phyloP scores from a whole-genome alignment of 2,888 invertebrate genomes.

The Hedychridium roseum region DNA sequence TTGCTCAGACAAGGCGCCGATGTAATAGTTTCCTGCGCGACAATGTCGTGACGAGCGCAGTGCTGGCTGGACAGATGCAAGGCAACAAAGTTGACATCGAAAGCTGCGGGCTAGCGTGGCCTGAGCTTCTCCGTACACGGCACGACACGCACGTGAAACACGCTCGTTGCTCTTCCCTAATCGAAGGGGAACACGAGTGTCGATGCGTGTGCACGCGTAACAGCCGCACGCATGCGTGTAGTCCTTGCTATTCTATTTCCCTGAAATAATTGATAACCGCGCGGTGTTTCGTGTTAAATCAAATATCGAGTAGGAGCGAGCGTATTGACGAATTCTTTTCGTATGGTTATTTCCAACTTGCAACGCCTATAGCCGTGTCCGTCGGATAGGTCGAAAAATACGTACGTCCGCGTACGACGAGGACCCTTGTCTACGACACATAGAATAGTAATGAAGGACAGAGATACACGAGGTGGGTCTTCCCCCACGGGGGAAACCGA shows the following conservation, averaged over 20 bases:
- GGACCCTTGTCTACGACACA: constrained; percentile 30
- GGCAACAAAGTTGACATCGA: constrained; percentile 51
- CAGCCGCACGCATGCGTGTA: constrained; percentile 13
- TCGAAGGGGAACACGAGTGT: constrained; percentile 14
- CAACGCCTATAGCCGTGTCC: too few relatives aligned
- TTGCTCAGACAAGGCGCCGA: too few relatives aligned
- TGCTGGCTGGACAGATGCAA: constrained; percentile 47
- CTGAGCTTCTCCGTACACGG: constrained; percentile 26
- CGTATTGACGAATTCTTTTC: too few relatives aligned
- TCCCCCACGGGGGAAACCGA: constrained; percentile 35
- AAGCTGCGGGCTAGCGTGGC: constrained; percentile 49
- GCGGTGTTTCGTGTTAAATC: too few relatives aligned
- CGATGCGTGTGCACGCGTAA: constrained; percentile 14
- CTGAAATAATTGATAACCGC: too few relatives aligned
- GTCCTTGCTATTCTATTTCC: constrained; percentile 1
- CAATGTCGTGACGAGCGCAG: constrained; percentile 46
- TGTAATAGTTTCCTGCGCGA: constrained; percentile 8
- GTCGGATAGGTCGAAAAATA: too few relatives aligned
- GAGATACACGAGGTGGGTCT: constrained; percentile 49
- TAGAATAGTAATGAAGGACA: constrained; percentile 54
- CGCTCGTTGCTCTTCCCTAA: constrained; percentile 15
- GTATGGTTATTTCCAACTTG: too few relatives aligned
- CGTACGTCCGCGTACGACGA: background rate
- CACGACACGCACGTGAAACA: constrained; percentile 33
- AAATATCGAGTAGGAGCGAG: background rate